phyloP scores from a whole-genome alignment of 2,113 vertebrate genomes.

The human region GRCh38 chr13:99566501-99567000 shows the following conservation, averaged over 20 bases:
- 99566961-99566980: background rate
- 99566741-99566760: background rate
- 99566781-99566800: background rate
- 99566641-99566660: background rate
- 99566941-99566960: background rate
- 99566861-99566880: background rate
- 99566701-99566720: background rate
- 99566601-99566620: background rate
- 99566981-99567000: rapidly evolving
- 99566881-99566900: background rate
- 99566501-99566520: background rate
- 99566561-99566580: too few relatives aligned
- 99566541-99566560: background rate
- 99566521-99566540: background rate
- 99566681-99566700: background rate
- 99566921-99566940: background rate
- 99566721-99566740: background rate
- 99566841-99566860: background rate
- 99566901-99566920: background rate
- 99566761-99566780: background rate
- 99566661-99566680: background rate
- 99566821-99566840: background rate
- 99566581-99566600: too few relatives aligned
- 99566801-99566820: background rate
- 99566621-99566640: background rate